Evolutionary conservation across 2,113 vertebrate genomes (phyloP).

Genomic region (Tetraodon nigroviridis): DNA sequence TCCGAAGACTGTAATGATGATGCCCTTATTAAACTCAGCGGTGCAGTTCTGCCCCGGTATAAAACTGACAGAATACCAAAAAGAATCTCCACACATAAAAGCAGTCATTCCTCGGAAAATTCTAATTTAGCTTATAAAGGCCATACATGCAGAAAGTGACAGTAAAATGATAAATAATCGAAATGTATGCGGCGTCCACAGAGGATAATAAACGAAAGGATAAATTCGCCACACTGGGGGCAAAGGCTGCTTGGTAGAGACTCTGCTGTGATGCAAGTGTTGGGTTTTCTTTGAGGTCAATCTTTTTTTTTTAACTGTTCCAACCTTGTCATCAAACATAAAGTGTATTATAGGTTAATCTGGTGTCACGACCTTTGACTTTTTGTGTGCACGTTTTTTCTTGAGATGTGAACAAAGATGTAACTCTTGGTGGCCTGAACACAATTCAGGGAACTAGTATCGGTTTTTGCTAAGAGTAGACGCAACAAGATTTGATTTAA

Average conservation of each 20-base stretch:
- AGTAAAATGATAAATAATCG: constrained; percentile 36
- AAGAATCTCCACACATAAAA: constrained; percentile 9
- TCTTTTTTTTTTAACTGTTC: no score
- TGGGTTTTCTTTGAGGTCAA: background rate
- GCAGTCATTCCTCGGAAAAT: constrained; percentile 9
- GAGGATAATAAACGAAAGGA: constrained; percentile 24
- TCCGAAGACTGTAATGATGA: constrained; percentile 1
- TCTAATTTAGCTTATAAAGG: constrained; percentile 29
- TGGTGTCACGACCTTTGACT: background rate
- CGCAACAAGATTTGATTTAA: no score
- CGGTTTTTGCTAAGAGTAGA: no score
- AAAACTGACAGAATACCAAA: constrained; percentile 35
- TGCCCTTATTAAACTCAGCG: constrained; percentile 41
- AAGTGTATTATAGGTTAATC: background rate
- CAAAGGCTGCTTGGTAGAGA: constrained; percentile 9
- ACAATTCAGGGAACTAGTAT: no score
- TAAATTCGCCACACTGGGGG: constrained; percentile 3
- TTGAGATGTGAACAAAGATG: constrained; percentile 14
- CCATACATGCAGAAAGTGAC: constrained; percentile 19
- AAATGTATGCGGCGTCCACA: background rate
- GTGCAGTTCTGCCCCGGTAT: constrained; percentile 22
- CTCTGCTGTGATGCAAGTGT: background rate
- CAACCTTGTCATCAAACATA: no score
- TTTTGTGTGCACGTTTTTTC: background rate
- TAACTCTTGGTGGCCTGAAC: background rate